These are phyloP conservation scores for Bursaphelenchus okinawaensis DNA, from an alignment of 2,888 invertebrate genomes.

Conservation along the genomic window DNA sequence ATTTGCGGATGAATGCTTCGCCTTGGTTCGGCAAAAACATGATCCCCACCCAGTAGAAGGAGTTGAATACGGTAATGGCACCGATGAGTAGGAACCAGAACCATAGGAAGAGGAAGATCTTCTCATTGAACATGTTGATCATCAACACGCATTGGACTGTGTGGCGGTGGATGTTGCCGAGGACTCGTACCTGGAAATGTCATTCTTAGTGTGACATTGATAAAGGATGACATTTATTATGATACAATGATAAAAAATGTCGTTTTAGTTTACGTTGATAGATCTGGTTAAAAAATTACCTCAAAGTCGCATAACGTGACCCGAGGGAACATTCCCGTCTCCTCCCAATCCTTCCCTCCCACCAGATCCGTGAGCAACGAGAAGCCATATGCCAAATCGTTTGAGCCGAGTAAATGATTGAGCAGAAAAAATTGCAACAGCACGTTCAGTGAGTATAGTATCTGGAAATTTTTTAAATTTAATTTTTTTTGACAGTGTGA, in stretches of 20 bases:
- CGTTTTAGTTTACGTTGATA: neutral
- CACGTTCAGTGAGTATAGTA: slow-evolving; percentile 55
- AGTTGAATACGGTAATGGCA: slow-evolving; percentile 54
- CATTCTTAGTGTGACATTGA: neutral
- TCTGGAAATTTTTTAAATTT: too few species aligned
- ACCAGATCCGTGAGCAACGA: slow-evolving; percentile 55
- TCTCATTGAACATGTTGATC: slow-evolving; percentile 56
- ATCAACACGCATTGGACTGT: slow-evolving; percentile 58
- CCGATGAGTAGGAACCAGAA: slow-evolving; percentile 58
- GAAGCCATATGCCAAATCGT: slow-evolving; percentile 57
- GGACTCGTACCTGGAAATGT: slow-evolving; percentile 47
- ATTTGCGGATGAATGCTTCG: slow-evolving; percentile 56
- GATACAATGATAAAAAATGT: neutral
- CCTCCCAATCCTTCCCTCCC: slow-evolving; percentile 57
- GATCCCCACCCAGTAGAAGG: slow-evolving; percentile 55
- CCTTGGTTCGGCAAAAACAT: slow-evolving; percentile 58
- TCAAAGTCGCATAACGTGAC: slow-evolving; percentile 58
- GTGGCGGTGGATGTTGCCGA: slow-evolving; percentile 57
- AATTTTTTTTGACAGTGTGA: too few species aligned
- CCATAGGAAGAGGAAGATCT: slow-evolving; percentile 53
- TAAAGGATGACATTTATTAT: neutral
- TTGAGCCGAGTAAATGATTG: slow-evolving; percentile 54
- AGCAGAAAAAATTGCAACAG: slow-evolving; percentile 55
- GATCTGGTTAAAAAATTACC: slow-evolving; percentile 23
- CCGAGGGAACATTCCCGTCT: slow-evolving; percentile 58